Conservation (phyloP, 1,140 invertebrate genomes). For the Zelostemma sp. region DNA sequence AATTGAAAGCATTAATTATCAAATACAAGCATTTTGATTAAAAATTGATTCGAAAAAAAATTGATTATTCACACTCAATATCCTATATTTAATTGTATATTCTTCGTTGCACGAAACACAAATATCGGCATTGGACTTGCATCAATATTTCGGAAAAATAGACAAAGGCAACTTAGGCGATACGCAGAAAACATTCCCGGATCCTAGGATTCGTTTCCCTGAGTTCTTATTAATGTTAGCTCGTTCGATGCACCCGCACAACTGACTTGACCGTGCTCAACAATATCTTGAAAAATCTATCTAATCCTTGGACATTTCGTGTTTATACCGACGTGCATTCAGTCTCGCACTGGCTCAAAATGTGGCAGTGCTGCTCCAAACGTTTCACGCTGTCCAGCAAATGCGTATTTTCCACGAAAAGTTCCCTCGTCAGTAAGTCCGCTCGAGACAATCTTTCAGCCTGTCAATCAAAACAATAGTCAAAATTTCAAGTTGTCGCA, state of each 20-base stretch:
- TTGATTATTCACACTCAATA: too few relatives aligned
- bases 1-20: too few relatives aligned
- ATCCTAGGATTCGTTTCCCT: constrained; percentile 44
- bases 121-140: too few relatives aligned
- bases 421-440: constrained; percentile 81
- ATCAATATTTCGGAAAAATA: too few relatives aligned
- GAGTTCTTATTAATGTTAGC: constrained; percentile 32
- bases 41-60: too few relatives aligned
- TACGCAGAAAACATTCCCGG: constrained; percentile 18
- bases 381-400: constrained; percentile 76
- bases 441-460: constrained; percentile 76
- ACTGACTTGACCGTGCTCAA: background rate
- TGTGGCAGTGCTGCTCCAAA: constrained; percentile 73
- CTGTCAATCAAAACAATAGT: constrained; percentile 45
- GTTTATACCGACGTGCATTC: constrained; percentile 68
- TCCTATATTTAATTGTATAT: too few relatives aligned
- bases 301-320: background rate
- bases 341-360: constrained; percentile 66
- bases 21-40: too few relatives aligned
- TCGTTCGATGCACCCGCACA: background rate
- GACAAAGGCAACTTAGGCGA: constrained; percentile 3
- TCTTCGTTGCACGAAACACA: too few relatives aligned
- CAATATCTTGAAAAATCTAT: background rate
- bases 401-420: constrained; percentile 85
- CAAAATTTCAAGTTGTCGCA: too few relatives aligned